phyloP scores from a whole-genome alignment of 1,140 invertebrate species.

The Procambarus virginalis region DNA sequence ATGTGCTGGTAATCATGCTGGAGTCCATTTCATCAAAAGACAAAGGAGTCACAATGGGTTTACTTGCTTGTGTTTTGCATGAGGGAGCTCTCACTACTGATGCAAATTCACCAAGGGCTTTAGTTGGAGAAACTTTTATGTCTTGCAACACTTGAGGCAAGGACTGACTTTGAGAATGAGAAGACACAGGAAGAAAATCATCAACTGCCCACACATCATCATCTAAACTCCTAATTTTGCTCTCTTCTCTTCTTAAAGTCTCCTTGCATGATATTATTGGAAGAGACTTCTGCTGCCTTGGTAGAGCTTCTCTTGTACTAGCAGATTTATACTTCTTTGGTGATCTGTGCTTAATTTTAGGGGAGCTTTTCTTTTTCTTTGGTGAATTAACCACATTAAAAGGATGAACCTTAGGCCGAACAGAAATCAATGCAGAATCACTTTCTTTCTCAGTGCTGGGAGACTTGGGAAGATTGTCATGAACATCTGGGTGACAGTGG shows the following conservation, averaged over 20 bases:
- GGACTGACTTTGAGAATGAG: background rate
- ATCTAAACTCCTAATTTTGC: slow-evolving; percentile 29
- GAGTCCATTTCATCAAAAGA: slow-evolving; percentile 34
- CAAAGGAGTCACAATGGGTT: background rate
- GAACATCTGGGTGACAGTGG: background rate
- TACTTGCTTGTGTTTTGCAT: background rate
- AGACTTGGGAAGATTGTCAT: slow-evolving; percentile 31
- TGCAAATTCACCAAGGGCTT: background rate
- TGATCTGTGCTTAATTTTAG: slow-evolving; percentile 41
- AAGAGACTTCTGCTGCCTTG: slow-evolving; percentile 2
- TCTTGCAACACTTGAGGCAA: background rate
- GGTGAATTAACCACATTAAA: slow-evolving; percentile 28
- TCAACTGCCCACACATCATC: slow-evolving; percentile 59
- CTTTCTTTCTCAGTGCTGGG: slow-evolving; percentile 59
- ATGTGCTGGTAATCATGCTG: slow-evolving; percentile 52
- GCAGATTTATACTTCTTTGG: slow-evolving; percentile 35
- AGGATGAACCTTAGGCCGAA: slow-evolving; percentile 41
- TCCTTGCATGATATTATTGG: background rate
- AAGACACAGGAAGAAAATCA: slow-evolving; percentile 46
- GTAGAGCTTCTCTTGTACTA: slow-evolving; percentile 10
- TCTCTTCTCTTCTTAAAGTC: background rate
- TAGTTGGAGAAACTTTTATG: slow-evolving; percentile 4
- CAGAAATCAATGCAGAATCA: slow-evolving; percentile 46
- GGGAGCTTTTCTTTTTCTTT: slow-evolving; percentile 47
- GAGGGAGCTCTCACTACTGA: background rate